Base-by-base conservation (phyloP, 2,888 invertebrate species). In the Agrochola macilenta region DNA sequence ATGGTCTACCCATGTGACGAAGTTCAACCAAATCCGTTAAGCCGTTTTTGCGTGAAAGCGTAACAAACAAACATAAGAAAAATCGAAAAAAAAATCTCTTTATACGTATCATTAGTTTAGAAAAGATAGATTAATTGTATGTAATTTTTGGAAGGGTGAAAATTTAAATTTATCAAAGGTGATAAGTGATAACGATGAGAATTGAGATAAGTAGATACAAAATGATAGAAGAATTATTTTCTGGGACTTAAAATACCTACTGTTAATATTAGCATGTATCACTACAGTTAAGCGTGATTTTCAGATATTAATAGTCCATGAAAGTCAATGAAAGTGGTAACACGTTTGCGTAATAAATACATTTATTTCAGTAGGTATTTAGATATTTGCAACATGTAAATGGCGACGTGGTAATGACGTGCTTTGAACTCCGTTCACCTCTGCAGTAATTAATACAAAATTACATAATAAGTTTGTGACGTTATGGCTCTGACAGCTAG, bases 351-450 rank as follows among this genome's bases (percentile, higher is more conserved):
- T 46, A 79, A 26, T 39, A 39, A 74, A 73, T 57, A 8, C 23
- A 79, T 65, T 20, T 43, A 65, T 58, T 69, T 57, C 23, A 68
- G 26, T 75, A 74, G 23, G 52, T 65, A 68, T 26, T 46, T 2
- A 57, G 12, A 63, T 77, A 66, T 82, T 70, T 35, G 65, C 69
- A 77, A 76, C 39, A 69, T 39, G 43, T 69, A 35, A 30, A 69
- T 71, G 43, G 49, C 17, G n/a, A n/a, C 82, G 69, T 69, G 63
- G 8, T 65, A 14, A 12, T 61, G 77, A 73, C 77, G 81, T 66
- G 17, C 2, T 54, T 20, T 72, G 60, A 52, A 76, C 82, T 71
- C 20, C 0, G 12, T 64, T 81, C 82, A 81, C 82, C 77, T 65
- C 5, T 60, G n/a, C 26, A 60, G 60, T 66, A 70, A 70, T 81